Evolutionary conservation across 2,113 vertebrate species (phyloP).

Genomic region (Ciconia boyciana): DNA sequence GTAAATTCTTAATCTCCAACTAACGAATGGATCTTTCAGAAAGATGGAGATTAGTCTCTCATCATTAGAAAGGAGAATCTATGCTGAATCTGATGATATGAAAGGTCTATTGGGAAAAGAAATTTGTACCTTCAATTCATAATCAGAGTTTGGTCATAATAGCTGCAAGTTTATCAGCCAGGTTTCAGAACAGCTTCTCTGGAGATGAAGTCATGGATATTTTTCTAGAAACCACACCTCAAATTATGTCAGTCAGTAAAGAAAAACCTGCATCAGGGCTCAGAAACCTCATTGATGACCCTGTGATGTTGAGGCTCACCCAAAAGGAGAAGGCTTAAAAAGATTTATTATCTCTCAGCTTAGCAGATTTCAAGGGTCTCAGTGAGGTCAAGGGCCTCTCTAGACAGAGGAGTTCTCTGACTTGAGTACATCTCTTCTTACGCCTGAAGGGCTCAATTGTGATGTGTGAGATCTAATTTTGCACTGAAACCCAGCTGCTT

Average conservation of each 20-base stretch:
- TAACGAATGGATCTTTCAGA: background rate
- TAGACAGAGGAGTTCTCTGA: background rate
- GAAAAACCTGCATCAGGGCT: background rate
- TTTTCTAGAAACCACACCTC: background rate
- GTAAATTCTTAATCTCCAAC: background rate
- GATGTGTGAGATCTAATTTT: slow-evolving; percentile 10
- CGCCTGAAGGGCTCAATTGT: background rate
- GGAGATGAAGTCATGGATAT: background rate
- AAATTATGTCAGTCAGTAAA: background rate
- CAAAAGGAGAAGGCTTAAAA: background rate
- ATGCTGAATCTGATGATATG: background rate
- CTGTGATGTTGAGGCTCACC: background rate
- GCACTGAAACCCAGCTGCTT: background rate
- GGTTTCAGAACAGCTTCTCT: background rate
- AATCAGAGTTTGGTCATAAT: background rate
- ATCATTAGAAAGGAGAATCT: background rate
- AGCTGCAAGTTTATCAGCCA: background rate
- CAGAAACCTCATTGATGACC: background rate
- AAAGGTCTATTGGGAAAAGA: background rate
- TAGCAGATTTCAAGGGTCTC: background rate
- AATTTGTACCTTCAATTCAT: background rate
- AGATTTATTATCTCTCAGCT: background rate
- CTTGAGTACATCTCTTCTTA: background rate
- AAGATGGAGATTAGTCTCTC: background rate
- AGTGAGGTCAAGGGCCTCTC: background rate